phyloP scores from a whole-genome alignment of 1,140 invertebrate genomes.

The Cataglyphis hispanica region DNA sequence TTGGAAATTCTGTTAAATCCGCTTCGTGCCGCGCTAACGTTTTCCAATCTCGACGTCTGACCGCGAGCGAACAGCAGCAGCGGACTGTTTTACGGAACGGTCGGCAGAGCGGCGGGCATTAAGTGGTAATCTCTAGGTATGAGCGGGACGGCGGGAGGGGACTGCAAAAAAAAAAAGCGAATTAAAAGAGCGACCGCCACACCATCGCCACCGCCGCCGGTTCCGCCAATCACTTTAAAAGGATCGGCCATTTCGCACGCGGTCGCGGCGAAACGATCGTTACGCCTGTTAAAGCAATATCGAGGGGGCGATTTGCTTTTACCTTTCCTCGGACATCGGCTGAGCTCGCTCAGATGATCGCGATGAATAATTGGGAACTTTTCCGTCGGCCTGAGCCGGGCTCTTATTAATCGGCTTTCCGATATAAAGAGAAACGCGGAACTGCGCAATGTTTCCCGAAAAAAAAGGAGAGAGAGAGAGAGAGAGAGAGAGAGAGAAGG shows the following conservation, averaged over 20 bases:
- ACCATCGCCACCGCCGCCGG: conserved; percentile 61
- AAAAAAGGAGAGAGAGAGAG: background rate
- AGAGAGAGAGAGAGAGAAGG: background rate
- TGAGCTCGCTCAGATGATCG: conserved; percentile 36
- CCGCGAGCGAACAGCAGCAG: conserved; percentile 43
- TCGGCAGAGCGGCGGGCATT: conserved; percentile 65
- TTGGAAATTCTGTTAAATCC: conserved; percentile 61
- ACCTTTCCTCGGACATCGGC: conserved; percentile 48
- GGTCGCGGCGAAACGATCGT: conserved; percentile 73
- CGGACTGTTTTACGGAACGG: conserved; percentile 61
- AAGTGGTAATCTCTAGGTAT: conserved; percentile 71
- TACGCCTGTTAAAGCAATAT: conserved; percentile 74
- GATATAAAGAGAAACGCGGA: conserved; percentile 53
- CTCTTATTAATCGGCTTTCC: conserved; percentile 62
- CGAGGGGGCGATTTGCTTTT: conserved; percentile 74
- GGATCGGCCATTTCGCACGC: conserved; percentile 70
- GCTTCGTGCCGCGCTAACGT: conserved; percentile 44
- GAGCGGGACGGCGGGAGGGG: conserved; percentile 47
- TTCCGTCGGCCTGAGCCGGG: conserved; percentile 25
- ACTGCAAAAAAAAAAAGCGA: conserved; percentile 71
- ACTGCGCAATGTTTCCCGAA: conserved; percentile 37
- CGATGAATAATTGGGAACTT: conserved; percentile 70
- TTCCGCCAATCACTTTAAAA: conserved; percentile 77
- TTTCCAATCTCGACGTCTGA: conserved; percentile 63
- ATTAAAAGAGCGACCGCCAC: conserved; percentile 69